Evolutionary conservation across 2,113 vertebrate species (phyloP).

Genomic region (Ancistrus triradiatus): DNA sequence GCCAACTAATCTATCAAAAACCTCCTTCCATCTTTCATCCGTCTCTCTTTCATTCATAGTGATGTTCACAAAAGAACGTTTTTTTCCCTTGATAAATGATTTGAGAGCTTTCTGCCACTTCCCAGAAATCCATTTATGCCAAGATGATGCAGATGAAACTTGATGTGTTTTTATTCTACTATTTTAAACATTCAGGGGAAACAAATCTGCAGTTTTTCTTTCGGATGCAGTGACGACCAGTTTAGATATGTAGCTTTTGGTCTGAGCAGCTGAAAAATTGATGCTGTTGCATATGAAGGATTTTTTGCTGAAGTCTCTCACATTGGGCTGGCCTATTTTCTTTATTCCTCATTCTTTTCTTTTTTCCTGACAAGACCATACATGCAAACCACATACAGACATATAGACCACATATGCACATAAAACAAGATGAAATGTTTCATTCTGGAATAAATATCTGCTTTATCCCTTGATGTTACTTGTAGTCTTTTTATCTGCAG

Average conservation of each 20-base stretch:
- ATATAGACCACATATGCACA: too few species aligned
- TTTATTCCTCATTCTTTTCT: background rate
- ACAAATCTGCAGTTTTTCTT: too few species aligned
- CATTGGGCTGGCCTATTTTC: slow-evolving; percentile 4
- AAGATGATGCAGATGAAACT: slow-evolving; percentile 26
- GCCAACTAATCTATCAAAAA: slow-evolving; percentile 19
- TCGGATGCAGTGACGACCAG: too few species aligned
- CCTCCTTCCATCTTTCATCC: slow-evolving; percentile 3
- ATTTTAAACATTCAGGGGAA: slow-evolving; percentile 20
- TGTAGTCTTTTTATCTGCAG: too few species aligned
- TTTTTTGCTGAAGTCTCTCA: slow-evolving; percentile 15
- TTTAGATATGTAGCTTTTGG: slow-evolving; percentile 15
- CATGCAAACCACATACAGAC: too few species aligned
- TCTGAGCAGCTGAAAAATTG: slow-evolving; percentile 29
- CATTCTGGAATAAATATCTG: too few species aligned
- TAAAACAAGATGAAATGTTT: too few species aligned
- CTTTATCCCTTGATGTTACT: too few species aligned
- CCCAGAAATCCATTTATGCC: slow-evolving; percentile 25
- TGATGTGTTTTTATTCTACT: slow-evolving; percentile 22
- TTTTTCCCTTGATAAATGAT: slow-evolving; percentile 19
- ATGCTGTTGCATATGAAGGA: slow-evolving; percentile 15
- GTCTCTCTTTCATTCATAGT: slow-evolving; percentile 6
- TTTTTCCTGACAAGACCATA: too few species aligned
- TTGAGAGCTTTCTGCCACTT: slow-evolving; percentile 18
- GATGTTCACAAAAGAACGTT: slow-evolving; percentile 18